These are phyloP conservation scores for Aromia moschata DNA, from an alignment of 2,888 invertebrate genomes.

Conservation along the genomic window DNA sequence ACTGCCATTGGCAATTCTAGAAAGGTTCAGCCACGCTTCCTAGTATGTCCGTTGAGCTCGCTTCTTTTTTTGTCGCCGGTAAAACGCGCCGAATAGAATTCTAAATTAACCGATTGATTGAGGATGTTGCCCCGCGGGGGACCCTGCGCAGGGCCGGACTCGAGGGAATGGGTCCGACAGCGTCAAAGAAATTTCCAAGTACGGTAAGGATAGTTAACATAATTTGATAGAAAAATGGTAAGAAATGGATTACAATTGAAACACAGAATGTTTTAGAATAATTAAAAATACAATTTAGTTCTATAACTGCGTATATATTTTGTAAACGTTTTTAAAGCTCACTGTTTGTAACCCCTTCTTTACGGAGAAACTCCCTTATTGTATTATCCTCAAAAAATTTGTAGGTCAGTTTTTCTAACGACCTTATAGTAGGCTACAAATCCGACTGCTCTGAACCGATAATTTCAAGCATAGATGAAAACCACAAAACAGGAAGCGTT, in stretches of 20 bases:
- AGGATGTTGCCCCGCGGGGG: slow-evolving; percentile 26
- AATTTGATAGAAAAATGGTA: neutral
- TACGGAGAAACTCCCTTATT: no score
- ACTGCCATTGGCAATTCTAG: neutral
- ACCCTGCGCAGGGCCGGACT: slow-evolving; percentile 14
- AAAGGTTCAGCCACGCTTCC: neutral
- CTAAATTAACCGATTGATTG: slow-evolving; percentile 30
- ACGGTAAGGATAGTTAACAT: no score
- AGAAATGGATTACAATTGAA: neutral
- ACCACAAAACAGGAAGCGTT: neutral
- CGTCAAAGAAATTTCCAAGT: no score
- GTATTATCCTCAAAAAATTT: neutral
- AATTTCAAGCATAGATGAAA: neutral
- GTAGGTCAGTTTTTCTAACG: neutral
- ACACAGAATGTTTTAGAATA: neutral
- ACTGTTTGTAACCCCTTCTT: no score
- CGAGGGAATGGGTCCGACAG: neutral
- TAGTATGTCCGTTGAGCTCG: neutral
- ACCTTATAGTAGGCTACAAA: no score
- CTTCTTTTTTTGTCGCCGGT: slow-evolving; percentile 1
- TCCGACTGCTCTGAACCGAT: no score
- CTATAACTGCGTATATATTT: no score
- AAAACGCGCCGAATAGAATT: slow-evolving; percentile 19
- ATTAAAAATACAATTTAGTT: neutral
- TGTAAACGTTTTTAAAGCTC: no score